Conservation (phyloP, 2,888 invertebrate genomes). For the Odontocolon sp. region DNA sequence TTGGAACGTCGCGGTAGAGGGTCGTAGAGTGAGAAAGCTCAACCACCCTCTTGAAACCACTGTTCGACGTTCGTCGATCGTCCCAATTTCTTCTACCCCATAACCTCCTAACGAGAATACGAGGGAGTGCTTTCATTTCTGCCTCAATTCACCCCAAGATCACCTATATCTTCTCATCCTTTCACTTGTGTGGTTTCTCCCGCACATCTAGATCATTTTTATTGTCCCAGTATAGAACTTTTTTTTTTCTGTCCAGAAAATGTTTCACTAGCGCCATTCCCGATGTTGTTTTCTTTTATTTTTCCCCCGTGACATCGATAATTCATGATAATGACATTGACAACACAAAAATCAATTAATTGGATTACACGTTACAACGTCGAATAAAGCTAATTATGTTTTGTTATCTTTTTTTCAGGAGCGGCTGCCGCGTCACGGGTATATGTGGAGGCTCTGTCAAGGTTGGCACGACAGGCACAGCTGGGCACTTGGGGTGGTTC, state of each 20-base stretch:
- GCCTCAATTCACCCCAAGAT: constrained; percentile 45
- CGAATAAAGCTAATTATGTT: constrained; percentile 11
- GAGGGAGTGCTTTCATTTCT: constrained; percentile 19
- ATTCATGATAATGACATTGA: background rate
- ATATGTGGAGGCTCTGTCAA: constrained; percentile 94
- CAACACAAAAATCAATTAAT: background rate
- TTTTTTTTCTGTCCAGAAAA: background rate
- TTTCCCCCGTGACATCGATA: background rate
- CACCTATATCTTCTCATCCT: background rate
- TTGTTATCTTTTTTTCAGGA: constrained; percentile 83
- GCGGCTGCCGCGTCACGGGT: constrained; percentile 93
- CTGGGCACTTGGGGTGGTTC: constrained; percentile 95
- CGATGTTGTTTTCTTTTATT: background rate
- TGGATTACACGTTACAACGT: constrained; percentile 1
- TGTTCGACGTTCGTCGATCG: constrained; percentile 36
- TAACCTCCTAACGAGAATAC: constrained; percentile 65
- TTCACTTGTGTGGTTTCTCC: background rate
- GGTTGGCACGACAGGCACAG: constrained; percentile 93
- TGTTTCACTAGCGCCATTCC: background rate
- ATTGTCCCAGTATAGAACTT: background rate
- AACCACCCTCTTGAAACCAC: constrained; percentile 12
- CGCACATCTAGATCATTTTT: background rate
- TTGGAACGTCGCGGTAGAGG: background rate
- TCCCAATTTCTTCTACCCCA: constrained; percentile 69
- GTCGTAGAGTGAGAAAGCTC: constrained; percentile 27